Evolutionary conservation across 2,113 vertebrate species (phyloP), one percentile per base, ranked within the genome.

Genomic region (Hippocampus comes): DNA sequence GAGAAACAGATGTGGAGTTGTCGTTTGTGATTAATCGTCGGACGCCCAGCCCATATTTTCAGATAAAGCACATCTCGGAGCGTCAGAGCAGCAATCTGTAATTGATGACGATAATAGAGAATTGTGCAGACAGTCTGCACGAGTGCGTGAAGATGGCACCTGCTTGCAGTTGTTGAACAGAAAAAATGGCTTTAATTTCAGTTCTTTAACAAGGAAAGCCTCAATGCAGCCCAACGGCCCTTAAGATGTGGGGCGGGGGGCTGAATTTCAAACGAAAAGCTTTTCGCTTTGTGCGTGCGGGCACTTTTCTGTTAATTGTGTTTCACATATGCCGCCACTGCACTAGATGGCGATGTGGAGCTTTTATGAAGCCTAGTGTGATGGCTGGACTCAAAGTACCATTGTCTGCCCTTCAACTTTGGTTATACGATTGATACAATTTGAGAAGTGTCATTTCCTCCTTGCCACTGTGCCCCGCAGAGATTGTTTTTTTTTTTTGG

Each of bases 281-380:
- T 1, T 10, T 61, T 41, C 0, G 9, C 8, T 68, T 71, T 55
- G 38, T 68, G 57, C 12, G 8, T 56, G 2, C 18, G 18, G 38
- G 59, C 46, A 12, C 21, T 34, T 70, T 42, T 63, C 27, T 21
- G 10, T 61, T 65, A 34, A 46, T 14, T 48, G 43, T 12, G 9
- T 46, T 51, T 53, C 41, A 73, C 70, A 30, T 77, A 41, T 74
- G 66, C 27, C 55, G 10, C 38, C 75, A 70, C 23, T 77, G 43
- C 90, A 82, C 86, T 88, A 86, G 90, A 83, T 84, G 88, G 87
- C 78, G 73, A 73, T 87, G 78, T 89, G 78, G 79, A 18, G 73
- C 17, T 78, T 75, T 65, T 70, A 18, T 70, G 67, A 59, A n/a
- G 2, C 17, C 64, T n/a, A 70, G 42, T 30, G 25, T 63, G 76